Percentiles rank a stretch among this genome's conserved stretches.
Conservation (phyloP, 1,140 invertebrate species). For the Heterodera schachtii region DNA sequence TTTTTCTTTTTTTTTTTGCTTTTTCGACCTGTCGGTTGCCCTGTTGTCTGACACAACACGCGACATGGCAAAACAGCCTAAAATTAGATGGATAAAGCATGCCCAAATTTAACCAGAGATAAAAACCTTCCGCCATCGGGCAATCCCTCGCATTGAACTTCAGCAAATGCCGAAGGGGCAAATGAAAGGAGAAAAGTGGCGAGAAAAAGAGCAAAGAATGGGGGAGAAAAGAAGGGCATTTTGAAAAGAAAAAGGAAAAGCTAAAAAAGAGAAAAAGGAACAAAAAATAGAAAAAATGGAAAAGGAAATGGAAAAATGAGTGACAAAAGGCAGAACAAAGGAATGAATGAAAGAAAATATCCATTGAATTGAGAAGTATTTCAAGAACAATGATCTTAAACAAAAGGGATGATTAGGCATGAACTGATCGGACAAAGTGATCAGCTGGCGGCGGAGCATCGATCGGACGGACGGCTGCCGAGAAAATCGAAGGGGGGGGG, state of each 20-base stretch:
- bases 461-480: background rate
- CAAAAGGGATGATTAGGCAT: background rate
- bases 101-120: background rate
- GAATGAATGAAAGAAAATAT: too few species aligned
- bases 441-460: background rate
- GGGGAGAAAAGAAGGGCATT: background rate
- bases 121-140: conserved; percentile 14
- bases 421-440: background rate
- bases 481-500: too few species aligned
- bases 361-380: too few species aligned
- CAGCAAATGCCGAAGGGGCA: background rate
- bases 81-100: background rate
- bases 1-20: too few species aligned
- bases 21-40: background rate
- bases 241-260: background rate
- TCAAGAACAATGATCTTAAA: too few species aligned
- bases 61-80: conserved; percentile 10
- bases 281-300: background rate
- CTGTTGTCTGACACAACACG: conserved; percentile 23
- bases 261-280: background rate
- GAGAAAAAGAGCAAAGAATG: background rate
- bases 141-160: conserved; percentile 13
- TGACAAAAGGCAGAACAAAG: background rate
- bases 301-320: background rate
- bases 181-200: background rate